Evolutionary conservation across 2,888 invertebrate genomes (phyloP).

Genomic region (Plusia festucae): DNA sequence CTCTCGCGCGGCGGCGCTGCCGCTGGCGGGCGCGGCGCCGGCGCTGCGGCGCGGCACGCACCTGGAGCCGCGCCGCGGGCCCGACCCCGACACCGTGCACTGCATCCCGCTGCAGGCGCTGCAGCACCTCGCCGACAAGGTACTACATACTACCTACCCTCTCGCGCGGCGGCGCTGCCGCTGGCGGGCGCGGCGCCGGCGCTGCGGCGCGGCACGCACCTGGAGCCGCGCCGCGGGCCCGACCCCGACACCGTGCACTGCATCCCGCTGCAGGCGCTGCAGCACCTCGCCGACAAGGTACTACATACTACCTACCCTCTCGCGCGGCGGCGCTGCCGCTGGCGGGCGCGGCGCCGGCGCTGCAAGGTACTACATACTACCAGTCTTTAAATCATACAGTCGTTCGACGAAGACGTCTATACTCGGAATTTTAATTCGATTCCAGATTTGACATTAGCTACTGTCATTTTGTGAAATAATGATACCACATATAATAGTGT

Average conservation of each 20-base stretch:
- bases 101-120: constrained; percentile 96
- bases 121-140: constrained; percentile 95
- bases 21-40: constrained; percentile 92
- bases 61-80: constrained; percentile 95
- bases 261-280: constrained; percentile 95
- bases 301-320: too few relatives aligned
- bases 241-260: constrained; percentile 96
- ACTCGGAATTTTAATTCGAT: too few relatives aligned
- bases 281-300: constrained; percentile 96
- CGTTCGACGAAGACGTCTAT: too few relatives aligned
- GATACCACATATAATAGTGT: too few relatives aligned
- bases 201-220: constrained; percentile 92
- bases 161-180: constrained; percentile 89
- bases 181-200: constrained; percentile 93
- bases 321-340: constrained; percentile 89
- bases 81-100: constrained; percentile 95
- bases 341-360: constrained; percentile 93
- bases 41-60: constrained; percentile 93
- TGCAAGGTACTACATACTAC: constrained; percentile 93
- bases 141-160: too few relatives aligned
- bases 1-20: constrained; percentile 89
- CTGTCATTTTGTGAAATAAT: too few relatives aligned
- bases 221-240: constrained; percentile 95
- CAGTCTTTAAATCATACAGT: too few relatives aligned
- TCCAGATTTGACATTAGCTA: too few relatives aligned